Conservation (phyloP, 1,140 invertebrate genomes). For the Zaprionus davidi region DNA sequence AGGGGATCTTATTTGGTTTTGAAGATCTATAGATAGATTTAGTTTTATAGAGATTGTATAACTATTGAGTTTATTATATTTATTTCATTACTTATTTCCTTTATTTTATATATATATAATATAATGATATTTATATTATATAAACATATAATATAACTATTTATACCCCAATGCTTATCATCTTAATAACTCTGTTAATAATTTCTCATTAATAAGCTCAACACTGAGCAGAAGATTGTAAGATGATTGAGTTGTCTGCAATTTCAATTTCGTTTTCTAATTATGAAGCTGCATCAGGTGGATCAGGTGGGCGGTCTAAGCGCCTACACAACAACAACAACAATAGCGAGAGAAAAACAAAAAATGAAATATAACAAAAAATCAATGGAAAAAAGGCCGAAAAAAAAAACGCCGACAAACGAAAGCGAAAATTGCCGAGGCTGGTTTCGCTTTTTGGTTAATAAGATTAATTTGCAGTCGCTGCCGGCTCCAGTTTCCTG, state of each 20-base stretch:
- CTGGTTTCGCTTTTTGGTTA: constrained; percentile 55
- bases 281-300: constrained; percentile 41
- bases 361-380: constrained; percentile 4
- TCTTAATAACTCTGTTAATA: not conserved
- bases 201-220: not conserved
- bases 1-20: too few relatives aligned
- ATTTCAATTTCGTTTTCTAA: constrained; percentile 12
- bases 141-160: not conserved
- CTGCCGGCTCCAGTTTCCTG: constrained; percentile 27
- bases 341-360: not conserved
- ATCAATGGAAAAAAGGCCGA: constrained; percentile 25
- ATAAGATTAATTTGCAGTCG: constrained; percentile 63
- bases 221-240: not conserved
- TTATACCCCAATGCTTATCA: not conserved
- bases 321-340: constrained; percentile 31
- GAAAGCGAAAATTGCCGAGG: constrained; percentile 53
- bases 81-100: not conserved
- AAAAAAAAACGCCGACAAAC: constrained; percentile 41
- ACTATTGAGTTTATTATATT: too few relatives aligned
- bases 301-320: constrained; percentile 14
- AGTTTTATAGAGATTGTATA: not conserved
- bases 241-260: not conserved
- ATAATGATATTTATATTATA: not conserved
- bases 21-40: not conserved
- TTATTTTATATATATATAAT: not conserved